A percentile compares a stretch with the other conserved stretches of the same genome.
Conservation (phyloP, 2,888 invertebrate species). For the Folsomia manolachei region DNA sequence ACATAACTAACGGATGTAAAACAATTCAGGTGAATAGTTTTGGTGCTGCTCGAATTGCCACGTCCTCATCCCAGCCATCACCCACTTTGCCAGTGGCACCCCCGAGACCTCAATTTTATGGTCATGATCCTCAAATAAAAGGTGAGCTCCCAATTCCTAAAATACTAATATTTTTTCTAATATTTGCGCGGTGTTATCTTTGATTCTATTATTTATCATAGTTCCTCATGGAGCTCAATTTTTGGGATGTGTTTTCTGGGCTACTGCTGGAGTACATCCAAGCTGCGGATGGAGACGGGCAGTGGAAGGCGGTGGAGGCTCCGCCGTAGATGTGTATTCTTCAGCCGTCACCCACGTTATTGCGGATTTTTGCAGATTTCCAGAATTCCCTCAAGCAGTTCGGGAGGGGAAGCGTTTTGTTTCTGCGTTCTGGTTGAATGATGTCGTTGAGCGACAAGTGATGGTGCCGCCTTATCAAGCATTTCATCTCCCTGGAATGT, state of each 20-base stretch:
- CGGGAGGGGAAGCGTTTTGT: conserved; percentile 70
- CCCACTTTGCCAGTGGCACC: conserved; percentile 45
- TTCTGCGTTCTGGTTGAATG: conserved; percentile 86
- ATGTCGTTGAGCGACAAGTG: conserved; percentile 79
- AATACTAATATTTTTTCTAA: no score
- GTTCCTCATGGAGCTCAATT: conserved; percentile 82
- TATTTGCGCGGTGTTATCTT: neutral
- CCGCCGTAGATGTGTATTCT: conserved; percentile 77
- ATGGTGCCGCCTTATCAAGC: conserved; percentile 91
- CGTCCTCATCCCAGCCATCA: conserved; percentile 47
- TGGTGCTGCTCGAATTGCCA: conserved; percentile 32
- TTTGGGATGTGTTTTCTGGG: conserved; percentile 83
- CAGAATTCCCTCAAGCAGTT: conserved; percentile 78
- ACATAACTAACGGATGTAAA: conserved; percentile 57
- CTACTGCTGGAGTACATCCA: conserved; percentile 52
- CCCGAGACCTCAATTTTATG: conserved; percentile 71
- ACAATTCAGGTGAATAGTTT: conserved; percentile 41
- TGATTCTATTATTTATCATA: conserved; percentile 20
- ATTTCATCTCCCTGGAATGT: conserved; percentile 81
- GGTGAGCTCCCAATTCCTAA: conserved; percentile 55
- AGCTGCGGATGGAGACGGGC: conserved; percentile 65
- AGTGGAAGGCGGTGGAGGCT: conserved; percentile 78
- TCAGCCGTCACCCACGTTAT: conserved; percentile 87
- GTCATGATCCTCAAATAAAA: conserved; percentile 88
- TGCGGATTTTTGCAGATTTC: conserved; percentile 85